phyloP scores from a whole-genome alignment of 2,113 vertebrate species.

The Pterocles orientalis region DNA sequence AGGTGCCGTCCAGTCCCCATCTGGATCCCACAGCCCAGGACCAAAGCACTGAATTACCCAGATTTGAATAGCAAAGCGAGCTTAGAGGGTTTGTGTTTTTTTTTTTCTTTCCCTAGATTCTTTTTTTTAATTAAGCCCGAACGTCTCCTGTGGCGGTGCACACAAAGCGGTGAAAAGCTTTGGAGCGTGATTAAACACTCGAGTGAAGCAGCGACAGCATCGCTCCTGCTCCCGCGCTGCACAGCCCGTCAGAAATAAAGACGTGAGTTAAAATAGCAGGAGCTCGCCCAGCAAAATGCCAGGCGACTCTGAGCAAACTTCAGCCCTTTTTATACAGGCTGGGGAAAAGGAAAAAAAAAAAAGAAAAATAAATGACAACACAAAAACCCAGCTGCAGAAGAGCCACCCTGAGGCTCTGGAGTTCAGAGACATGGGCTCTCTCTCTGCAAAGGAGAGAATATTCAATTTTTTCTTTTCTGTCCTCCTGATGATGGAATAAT shows the following conservation, averaged over 20 bases:
- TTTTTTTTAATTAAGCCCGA: conserved; percentile 7
- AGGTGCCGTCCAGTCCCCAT: neutral
- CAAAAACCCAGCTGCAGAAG: neutral
- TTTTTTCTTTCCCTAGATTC: neutral
- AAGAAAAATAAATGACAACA: neutral
- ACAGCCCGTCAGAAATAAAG: neutral
- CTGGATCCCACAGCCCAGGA: neutral
- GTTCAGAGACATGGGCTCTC: neutral
- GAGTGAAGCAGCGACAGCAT: neutral
- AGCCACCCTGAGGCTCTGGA: neutral
- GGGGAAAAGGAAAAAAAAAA: neutral
- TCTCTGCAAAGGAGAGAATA: neutral
- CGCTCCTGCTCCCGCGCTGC: neutral
- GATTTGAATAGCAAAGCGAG: neutral
- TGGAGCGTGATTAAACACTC: neutral
- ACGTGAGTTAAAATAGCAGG: neutral
- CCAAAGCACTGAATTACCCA: neutral
- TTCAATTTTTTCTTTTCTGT: neutral
- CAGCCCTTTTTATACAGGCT: neutral
- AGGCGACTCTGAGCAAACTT: neutral
- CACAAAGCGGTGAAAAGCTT: neutral
- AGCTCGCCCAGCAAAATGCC: neutral
- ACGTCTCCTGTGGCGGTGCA: neutral
- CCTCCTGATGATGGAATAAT: neutral
- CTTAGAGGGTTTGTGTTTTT: neutral